Evolutionary conservation across 1,140 invertebrate species (phyloP).

Genomic region (Trypoxylus dichotomus): DNA sequence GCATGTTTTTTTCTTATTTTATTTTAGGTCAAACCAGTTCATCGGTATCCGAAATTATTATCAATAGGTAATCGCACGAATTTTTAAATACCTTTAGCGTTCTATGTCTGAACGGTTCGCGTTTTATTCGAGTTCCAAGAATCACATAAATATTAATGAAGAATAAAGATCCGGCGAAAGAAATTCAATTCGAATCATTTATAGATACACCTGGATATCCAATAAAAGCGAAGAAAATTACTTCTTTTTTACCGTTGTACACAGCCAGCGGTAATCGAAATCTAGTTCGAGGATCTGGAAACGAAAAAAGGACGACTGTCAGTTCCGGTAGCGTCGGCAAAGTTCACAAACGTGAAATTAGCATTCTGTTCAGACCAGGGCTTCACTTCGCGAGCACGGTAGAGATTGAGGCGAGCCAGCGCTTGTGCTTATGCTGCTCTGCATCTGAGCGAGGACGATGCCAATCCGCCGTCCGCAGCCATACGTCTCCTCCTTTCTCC

Average conservation of each 20-base stretch:
- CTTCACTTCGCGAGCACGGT: slow-evolving; percentile 1
- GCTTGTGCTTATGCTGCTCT: neutral
- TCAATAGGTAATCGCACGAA: no score
- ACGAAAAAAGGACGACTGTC: slow-evolving; percentile 20
- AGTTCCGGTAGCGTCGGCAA: slow-evolving; percentile 22
- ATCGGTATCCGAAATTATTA: no score
- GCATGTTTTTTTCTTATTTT: no score
- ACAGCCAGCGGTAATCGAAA: neutral
- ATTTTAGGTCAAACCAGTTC: no score
- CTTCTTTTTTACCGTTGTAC: slow-evolving; percentile 3
- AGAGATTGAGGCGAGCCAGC: neutral
- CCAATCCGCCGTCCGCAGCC: neutral
- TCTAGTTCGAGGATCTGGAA: neutral
- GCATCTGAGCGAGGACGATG: neutral
- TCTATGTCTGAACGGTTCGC: neutral
- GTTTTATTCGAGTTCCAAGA: neutral
- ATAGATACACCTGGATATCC: slow-evolving; percentile 20
- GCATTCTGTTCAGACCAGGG: slow-evolving; percentile 3
- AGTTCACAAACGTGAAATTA: slow-evolving; percentile 23
- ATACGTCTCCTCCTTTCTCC: neutral
- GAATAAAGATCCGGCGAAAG: neutral
- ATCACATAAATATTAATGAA: slow-evolving; percentile 10
- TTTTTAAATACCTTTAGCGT: neutral
- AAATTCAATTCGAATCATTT: slow-evolving; percentile 19
- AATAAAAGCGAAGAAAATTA: slow-evolving; percentile 1